These are phyloP conservation scores for Crepidodera aurea DNA, from an alignment of 2,888 invertebrate species.

Conservation along the genomic window DNA sequence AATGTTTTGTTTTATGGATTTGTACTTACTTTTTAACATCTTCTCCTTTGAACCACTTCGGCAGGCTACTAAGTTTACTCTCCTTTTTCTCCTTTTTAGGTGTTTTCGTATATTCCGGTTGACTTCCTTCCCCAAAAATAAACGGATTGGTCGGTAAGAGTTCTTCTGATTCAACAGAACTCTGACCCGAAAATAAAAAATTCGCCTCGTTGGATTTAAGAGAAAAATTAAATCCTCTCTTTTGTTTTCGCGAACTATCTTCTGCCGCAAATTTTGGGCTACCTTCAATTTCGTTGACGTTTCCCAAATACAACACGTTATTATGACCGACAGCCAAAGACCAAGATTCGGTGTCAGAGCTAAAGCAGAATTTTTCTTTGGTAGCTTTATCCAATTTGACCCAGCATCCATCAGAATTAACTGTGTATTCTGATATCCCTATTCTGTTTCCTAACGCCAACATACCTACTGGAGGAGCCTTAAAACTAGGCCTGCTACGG, in stretches of 20 bases:
- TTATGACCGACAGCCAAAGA: constrained; percentile 72
- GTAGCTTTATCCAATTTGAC: constrained; percentile 70
- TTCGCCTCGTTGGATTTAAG: constrained; percentile 43
- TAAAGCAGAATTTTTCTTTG: constrained; percentile 72
- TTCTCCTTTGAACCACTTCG: constrained; percentile 68
- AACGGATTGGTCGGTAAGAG: constrained; percentile 58
- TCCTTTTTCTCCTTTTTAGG: constrained; percentile 58
- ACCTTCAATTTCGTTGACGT: constrained; percentile 56
- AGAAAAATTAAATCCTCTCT: constrained; percentile 70
- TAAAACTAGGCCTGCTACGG: constrained; percentile 71
- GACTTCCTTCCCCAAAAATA: constrained; percentile 58
- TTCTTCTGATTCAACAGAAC: constrained; percentile 39
- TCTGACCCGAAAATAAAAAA: constrained; percentile 42
- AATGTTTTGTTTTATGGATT: neutral
- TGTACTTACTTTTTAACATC: constrained; percentile 58
- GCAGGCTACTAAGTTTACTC: constrained; percentile 64
- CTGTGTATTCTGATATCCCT: constrained; percentile 71
- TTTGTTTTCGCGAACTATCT: constrained; percentile 48
- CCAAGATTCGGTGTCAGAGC: constrained; percentile 75
- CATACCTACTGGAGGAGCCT: constrained; percentile 73
- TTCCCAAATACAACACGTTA: constrained; percentile 71
- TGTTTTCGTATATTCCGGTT: constrained; percentile 56
- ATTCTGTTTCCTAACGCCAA: constrained; percentile 73
- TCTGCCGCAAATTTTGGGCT: constrained; percentile 46
- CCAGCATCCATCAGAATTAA: constrained; percentile 73